Evolutionary conservation across 1,140 invertebrate species (phyloP), one percentile per base, ranked within the genome.

Genomic region (Ceratitis capitata): DNA sequence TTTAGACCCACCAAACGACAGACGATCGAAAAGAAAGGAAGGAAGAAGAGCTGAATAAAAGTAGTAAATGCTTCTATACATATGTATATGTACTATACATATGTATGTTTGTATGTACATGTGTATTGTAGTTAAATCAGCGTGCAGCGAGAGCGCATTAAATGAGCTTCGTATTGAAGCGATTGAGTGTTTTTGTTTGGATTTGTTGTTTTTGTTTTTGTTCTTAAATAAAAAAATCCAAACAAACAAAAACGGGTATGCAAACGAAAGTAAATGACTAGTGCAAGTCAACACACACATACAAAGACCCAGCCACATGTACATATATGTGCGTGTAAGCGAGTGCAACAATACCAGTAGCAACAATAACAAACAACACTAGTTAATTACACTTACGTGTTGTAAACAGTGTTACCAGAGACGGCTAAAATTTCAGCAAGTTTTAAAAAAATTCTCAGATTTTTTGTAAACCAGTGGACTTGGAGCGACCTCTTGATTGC

Each of bases 231-330:
- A n/a, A n/a, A n/a, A n/a, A n/a, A n/a, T n/a, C n/a, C n/a, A n/a
- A n/a, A n/a, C n/a, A n/a, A n/a, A n/a, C n/a, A 49, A 47, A 82
- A 82, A 49, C 78, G 78, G n/a, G 47, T 51, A 82, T 82, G 47
- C 47, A 82, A 49, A 82, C 78, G 47, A 82, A 82, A 82, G 61
- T 69, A 69, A 69, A 39, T 69, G 61, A 69, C 10, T 35, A 69
- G 29, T 32, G n/a, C 61, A 69, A 35, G 14, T 10, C n/a, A 32
- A n/a, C n/a, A n/a, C n/a, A n/a, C n/a, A n/a, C n/a, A n/a, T n/a
- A n/a, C n/a, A n/a, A n/a, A n/a, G n/a, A n/a, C n/a, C n/a, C n/a
- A n/a, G n/a, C n/a, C n/a, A n/a, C n/a, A n/a, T n/a, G n/a, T n/a
- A n/a, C n/a, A n/a, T n/a, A 23, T 69, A 19, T 69, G 26, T n/a